These are phyloP conservation scores for Onthophagus sagittarius DNA, from an alignment of 2,888 invertebrate species.

Conservation along the genomic window DNA sequence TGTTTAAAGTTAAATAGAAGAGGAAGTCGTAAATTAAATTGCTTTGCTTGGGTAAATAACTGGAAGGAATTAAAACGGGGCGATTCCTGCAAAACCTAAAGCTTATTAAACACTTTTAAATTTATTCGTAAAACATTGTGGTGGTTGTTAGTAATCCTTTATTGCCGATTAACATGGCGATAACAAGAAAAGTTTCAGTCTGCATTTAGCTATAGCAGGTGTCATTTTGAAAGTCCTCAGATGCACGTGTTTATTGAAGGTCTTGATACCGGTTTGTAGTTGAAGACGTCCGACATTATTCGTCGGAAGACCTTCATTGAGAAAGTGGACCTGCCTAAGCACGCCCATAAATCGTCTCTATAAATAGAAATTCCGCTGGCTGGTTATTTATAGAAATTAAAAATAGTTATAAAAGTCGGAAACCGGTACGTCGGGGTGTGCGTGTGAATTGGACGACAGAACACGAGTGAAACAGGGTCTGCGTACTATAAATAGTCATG, in stretches of 20 bases:
- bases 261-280: background rate
- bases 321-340: slow-evolving; percentile 9
- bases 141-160: no score
- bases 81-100: no score
- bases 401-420: slow-evolving; percentile 18
- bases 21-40: background rate
- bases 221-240: background rate
- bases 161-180: no score
- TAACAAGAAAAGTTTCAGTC: no score
- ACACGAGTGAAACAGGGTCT: background rate
- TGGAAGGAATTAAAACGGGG: background rate
- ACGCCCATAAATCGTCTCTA: slow-evolving; percentile 10
- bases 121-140: no score
- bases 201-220: background rate
- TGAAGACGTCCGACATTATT: background rate
- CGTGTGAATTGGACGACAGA: slow-evolving; percentile 10
- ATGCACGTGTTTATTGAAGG: background rate
- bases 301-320: slow-evolving; percentile 2
- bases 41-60: background rate
- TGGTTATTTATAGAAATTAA: slow-evolving; percentile 25
- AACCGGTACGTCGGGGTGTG: slow-evolving; percentile 25
- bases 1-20: background rate
- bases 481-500: background rate
- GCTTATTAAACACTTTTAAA: no score
- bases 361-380: slow-evolving; percentile 24